Base-by-base conservation (phyloP, 2,113 vertebrate species). In the Rhinoderma darwinii region DNA sequence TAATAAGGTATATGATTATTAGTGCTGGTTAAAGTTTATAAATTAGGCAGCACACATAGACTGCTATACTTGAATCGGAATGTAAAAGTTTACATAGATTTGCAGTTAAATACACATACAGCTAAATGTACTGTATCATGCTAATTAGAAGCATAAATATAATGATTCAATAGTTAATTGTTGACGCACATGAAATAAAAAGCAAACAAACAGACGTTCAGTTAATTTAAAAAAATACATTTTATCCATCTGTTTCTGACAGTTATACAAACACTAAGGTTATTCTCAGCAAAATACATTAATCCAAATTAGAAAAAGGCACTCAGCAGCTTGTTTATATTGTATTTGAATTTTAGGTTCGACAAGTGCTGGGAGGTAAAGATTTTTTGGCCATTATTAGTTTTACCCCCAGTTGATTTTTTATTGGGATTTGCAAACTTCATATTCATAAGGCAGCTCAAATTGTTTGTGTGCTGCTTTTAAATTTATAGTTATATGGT, bases 91-190 rank as follows among this genome's bases (percentile, higher is more conserved):
- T 79, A 59, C 9, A 56, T 79, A 37, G 54, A 59, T 37, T 5
- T 61, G 14, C 77, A 41, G 17, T 17, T 35, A 56, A 50, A 56
- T 63, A 18, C 51, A 61, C 22, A n/a, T n/a, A 15, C 51, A 59
- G 11, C 35, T 51, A 78, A 54, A 32, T 78, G 47, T 32, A 35
- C 12, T 54, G 18, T 12, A 54, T 70, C 22, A 72, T 41, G 68
- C 80, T 82, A 30, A 82, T 82, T 82, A 82, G 47, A 51, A 82
- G 68, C 9, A 56, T 63, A 81, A 81, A 81, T 81, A 81, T 18
- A 81, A 43, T 61, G 61, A 81, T 81, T 81, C 54, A 41, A n/a
- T 25, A 43, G 56, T 59, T 63, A 43, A 81, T 81, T 56, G 50
- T 37, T 54, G 47, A 54, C 56, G 32, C 54, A 81, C 27, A 25